phyloP scores from a whole-genome alignment of 2,113 vertebrate genomes.

The Naja naja region DNA sequence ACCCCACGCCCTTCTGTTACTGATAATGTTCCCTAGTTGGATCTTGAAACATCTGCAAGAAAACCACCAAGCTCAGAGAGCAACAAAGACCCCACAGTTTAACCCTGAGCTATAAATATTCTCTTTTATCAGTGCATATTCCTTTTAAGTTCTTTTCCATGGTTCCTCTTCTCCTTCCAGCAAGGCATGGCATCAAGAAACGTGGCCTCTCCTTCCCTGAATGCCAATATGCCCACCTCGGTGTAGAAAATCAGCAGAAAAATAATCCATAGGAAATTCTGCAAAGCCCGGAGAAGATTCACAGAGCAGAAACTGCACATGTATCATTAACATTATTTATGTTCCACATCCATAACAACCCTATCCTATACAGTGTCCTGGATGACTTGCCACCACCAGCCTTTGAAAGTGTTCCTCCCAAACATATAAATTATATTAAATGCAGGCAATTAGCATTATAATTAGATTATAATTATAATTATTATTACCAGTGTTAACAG shows the following conservation, averaged over 20 bases:
- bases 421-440: not conserved
- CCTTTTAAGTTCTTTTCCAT: not conserved
- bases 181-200: not conserved
- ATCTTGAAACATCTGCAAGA: too few species aligned
- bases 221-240: not conserved
- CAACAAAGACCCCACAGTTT: not conserved
- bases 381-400: not conserved
- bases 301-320: not conserved
- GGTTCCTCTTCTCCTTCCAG: not conserved
- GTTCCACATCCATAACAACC: not conserved
- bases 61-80: too few species aligned
- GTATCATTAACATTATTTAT: not conserved
- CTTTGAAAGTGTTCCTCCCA: not conserved
- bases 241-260: not conserved
- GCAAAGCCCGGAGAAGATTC: not conserved
- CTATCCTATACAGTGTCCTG: not conserved
- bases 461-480: not conserved
- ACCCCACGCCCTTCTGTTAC: too few species aligned
- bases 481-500: not conserved
- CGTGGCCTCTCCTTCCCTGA: not conserved
- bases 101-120: not conserved
- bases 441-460: not conserved
- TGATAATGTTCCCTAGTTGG: too few species aligned
- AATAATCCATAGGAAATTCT: not conserved
- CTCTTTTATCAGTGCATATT: not conserved